Conservation (phyloP, 2,113 vertebrate species). For the Hippopotamus amphibius region DNA sequence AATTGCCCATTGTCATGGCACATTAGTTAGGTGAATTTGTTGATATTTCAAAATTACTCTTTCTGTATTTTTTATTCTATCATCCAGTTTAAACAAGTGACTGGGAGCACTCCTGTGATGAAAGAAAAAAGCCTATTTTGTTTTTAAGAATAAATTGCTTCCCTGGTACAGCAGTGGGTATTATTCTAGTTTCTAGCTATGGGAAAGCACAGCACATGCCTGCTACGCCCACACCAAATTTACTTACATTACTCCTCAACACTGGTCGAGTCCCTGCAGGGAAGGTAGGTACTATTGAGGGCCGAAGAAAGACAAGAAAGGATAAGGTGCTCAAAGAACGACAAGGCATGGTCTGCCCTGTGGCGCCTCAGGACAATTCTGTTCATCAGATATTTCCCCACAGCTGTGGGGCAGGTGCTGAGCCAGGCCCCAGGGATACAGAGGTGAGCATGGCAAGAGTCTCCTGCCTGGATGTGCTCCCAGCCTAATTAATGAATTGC, state of each 20-base stretch:
- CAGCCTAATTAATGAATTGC: neutral
- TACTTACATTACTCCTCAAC: neutral
- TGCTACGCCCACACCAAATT: neutral
- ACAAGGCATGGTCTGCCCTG: neutral
- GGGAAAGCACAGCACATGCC: neutral
- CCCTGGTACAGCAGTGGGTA: neutral
- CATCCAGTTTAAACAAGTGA: constrained; percentile 76
- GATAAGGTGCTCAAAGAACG: neutral
- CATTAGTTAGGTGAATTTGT: constrained; percentile 81
- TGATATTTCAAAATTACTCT: constrained; percentile 75
- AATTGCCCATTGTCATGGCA: constrained; percentile 75
- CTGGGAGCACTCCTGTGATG: constrained; percentile 58
- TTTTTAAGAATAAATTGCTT: constrained; percentile 21
- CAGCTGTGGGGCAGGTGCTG: neutral
- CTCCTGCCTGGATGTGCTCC: neutral
- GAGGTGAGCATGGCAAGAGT: neutral
- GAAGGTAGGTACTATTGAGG: neutral
- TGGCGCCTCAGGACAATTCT: neutral
- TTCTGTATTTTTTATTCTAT: constrained; percentile 73
- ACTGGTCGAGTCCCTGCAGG: neutral
- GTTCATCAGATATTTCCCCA: neutral
- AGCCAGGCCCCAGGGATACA: neutral
- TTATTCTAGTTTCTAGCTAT: constrained; percentile 26
- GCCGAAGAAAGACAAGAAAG: constrained; percentile 14
- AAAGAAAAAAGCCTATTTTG: constrained; percentile 52